Evolutionary conservation across 2,888 invertebrate genomes (phyloP).

Genomic region (Lomographa bimaculata): DNA sequence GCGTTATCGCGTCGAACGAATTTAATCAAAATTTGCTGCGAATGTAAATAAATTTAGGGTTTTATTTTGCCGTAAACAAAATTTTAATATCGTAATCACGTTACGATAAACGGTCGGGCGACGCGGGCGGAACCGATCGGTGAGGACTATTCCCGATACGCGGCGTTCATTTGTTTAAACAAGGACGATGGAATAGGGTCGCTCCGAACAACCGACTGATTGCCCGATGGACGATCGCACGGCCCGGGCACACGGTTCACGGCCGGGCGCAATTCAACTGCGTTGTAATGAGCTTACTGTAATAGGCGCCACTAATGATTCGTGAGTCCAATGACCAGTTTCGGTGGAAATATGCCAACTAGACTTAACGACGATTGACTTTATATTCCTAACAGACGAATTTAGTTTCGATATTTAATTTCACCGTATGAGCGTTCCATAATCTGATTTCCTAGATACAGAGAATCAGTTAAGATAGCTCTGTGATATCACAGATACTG

Average conservation of each 20-base stretch:
- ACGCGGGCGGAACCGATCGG: slow-evolving; percentile 10
- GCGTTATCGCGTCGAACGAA: slow-evolving; percentile 31
- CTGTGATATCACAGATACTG: no score
- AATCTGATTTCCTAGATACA: no score
- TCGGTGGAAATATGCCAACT: neutral
- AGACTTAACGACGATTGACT: neutral
- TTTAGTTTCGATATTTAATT: no score
- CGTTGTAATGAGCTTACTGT: slow-evolving; percentile 16
- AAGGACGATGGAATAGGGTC: neutral
- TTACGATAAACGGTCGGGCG: slow-evolving; percentile 22
- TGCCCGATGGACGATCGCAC: neutral
- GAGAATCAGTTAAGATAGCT: no score
- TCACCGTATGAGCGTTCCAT: no score
- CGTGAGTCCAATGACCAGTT: slow-evolving; percentile 7
- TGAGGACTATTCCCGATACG: slow-evolving; percentile 6
- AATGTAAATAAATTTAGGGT: slow-evolving; percentile 28
- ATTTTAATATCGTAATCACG: slow-evolving; percentile 27
- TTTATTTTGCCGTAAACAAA: slow-evolving; percentile 32
- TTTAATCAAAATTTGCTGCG: slow-evolving; percentile 32
- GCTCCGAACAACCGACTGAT: neutral
- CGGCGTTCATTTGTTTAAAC: slow-evolving; percentile 5
- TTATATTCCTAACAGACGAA: no score
- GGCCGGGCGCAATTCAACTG: neutral
- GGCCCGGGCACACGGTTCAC: no score
- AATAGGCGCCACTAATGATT: slow-evolving; percentile 13